phyloP scores from a whole-genome alignment of 2,113 vertebrate species.

The Mormyrus iriodes region DNA sequence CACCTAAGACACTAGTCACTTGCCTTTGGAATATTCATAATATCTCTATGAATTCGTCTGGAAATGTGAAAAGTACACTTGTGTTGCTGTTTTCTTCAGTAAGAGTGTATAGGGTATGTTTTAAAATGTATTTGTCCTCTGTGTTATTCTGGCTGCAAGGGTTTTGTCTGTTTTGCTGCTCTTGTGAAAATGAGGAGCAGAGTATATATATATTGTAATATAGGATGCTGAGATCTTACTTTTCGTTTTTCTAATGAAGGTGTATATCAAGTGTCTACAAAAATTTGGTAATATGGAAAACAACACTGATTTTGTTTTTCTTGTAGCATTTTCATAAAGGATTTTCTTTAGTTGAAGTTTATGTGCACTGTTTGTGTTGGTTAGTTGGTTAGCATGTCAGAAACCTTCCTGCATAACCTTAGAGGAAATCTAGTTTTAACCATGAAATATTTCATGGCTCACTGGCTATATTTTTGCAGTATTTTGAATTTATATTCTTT shows the following conservation, averaged over 20 bases:
- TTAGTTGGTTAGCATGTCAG: background rate
- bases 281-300: constrained; percentile 12
- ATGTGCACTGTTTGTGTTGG: background rate
- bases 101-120: background rate
- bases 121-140: background rate
- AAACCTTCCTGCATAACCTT: background rate
- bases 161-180: constrained; percentile 16
- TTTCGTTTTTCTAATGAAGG: constrained; percentile 23
- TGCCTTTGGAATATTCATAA: background rate
- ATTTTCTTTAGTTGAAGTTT: background rate
- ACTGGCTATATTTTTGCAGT: background rate
- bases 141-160: constrained; percentile 4
- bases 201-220: constrained; percentile 24
- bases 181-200: background rate
- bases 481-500: background rate
- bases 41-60: background rate
- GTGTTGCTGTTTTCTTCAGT: constrained; percentile 6
- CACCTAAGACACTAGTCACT: background rate
- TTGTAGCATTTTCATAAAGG: constrained; percentile 11
- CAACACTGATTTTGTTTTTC: background rate
- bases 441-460: background rate
- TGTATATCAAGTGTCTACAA: background rate
- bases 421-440: background rate
- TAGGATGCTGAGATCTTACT: constrained; percentile 8
- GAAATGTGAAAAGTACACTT: background rate